Evolutionary conservation across 2,888 invertebrate species (phyloP), one percentile per base, ranked within the genome.

Genomic region (Eupithecia tripunctaria): DNA sequence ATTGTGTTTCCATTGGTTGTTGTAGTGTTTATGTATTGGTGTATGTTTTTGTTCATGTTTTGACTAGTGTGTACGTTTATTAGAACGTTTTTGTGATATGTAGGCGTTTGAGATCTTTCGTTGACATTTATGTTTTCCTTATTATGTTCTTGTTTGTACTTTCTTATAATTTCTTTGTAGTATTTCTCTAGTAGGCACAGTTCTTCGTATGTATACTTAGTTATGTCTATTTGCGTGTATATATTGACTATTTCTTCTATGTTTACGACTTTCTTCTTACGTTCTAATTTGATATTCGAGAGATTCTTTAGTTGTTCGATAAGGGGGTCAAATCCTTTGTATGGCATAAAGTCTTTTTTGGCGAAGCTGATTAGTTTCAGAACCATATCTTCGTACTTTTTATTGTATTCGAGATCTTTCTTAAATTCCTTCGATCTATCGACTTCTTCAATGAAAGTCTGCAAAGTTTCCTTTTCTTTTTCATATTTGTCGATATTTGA

Each of bases 341-440:
- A 94, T 77, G 56, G 56, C 1, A 91, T 88, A 60, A 94, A 93
- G 78, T 93, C 93, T 79, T 89, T 91, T 81, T 93, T 94, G 0
- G 95, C 94, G 67, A 95, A 94, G 43, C 90, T 89, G 1, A 95
- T 94, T 1, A 95, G 79, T 81, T 91, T 92, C 0, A 93, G 79
- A 10, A 95, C 93, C 80, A 95, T 93, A 3, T 93, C 91, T 82
- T 94, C 94, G 76, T 94, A 95, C 76, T 92, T 91, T 65, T 93
- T 91, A 68, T 93, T 88, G 65, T 94, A 93, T 79, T 93, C 89
- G 36, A 94, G 82, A 80, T 93, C 90, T 81, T 84, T 88, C 29
- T 94, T 91, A 0, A 88, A 82, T 2, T 87, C 88, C 82, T 92
- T 92, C 0, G 91, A 93, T 77, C 82, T 89, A 76, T 93, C 94